phyloP scores from a whole-genome alignment of 2,113 vertebrate genomes.

The Myiagra hebetior region DNA sequence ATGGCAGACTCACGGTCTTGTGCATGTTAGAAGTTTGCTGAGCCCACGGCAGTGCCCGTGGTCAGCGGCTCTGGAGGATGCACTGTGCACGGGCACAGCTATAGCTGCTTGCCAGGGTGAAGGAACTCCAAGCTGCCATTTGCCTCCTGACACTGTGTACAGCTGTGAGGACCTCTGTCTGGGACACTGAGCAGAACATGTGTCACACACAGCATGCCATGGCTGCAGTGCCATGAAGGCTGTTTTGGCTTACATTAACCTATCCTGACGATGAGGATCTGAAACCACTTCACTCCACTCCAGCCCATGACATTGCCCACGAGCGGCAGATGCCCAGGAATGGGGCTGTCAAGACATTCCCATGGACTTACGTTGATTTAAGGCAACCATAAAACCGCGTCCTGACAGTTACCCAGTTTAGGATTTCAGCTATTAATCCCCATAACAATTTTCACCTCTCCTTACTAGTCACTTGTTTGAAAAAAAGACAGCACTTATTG shows the following conservation, averaged over 20 bases:
- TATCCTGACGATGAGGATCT: rapidly evolving
- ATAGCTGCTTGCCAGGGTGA: not conserved
- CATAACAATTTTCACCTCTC: not conserved
- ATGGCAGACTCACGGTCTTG: not conserved
- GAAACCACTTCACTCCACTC: not conserved
- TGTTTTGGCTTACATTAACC: not conserved
- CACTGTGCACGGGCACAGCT: rapidly evolving
- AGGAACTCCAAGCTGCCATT: not conserved
- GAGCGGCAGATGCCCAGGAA: not conserved
- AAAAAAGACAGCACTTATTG: not conserved
- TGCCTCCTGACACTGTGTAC: not conserved
- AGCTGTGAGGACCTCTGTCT: not conserved
- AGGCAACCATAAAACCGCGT: not conserved
- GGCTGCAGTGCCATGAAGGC: not conserved
- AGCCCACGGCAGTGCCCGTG: not conserved
- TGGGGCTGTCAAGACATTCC: not conserved
- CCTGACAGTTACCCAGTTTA: not conserved
- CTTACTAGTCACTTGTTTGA: not conserved
- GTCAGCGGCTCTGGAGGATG: not conserved
- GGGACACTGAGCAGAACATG: not conserved
- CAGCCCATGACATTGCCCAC: not conserved
- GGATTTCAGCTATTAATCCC: not conserved
- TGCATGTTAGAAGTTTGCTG: not conserved
- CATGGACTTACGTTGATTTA: rapidly evolving
- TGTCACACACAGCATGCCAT: no score